phyloP scores from a whole-genome alignment of 2,888 invertebrate species.

The Eurytoma adleriae region DNA sequence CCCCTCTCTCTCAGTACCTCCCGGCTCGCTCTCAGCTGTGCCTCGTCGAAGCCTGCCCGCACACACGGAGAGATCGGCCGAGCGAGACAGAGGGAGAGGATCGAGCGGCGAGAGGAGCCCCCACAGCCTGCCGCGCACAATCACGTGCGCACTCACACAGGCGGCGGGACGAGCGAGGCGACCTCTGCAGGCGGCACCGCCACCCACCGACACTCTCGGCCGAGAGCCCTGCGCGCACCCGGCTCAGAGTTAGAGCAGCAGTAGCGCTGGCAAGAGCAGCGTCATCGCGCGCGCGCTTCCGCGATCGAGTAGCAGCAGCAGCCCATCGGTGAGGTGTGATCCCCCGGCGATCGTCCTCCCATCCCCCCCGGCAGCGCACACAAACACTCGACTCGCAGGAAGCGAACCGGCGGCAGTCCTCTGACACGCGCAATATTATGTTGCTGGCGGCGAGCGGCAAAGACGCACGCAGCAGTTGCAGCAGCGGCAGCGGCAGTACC shows the following conservation, averaged over 20 bases:
- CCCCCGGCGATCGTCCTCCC: background rate
- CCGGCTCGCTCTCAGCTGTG: conserved; percentile 62
- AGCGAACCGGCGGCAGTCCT: conserved; percentile 66
- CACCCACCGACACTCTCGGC: conserved; percentile 80
- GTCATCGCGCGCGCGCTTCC: background rate
- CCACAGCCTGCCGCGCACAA: too few relatives aligned
- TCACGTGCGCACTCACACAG: background rate
- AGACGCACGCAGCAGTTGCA: conserved; percentile 73
- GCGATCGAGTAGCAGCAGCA: conserved; percentile 9
- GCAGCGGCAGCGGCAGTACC: conserved; percentile 20
- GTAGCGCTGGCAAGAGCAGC: conserved; percentile 11
- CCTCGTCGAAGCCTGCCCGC: conserved; percentile 57
- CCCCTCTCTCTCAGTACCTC: conserved; percentile 63
- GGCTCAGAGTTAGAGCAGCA: conserved; percentile 13
- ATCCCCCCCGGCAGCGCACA: background rate
- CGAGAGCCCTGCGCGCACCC: conserved; percentile 43
- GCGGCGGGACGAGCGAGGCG: conserved; percentile 58
- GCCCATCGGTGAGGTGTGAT: background rate
- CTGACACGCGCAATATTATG: conserved; percentile 60
- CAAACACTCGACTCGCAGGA: conserved; percentile 10
- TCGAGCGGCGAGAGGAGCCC: too few relatives aligned
- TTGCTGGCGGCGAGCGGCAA: conserved; percentile 63
- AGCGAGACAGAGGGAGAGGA: too few relatives aligned
- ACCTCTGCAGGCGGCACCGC: conserved; percentile 70
- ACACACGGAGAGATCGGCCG: background rate